phyloP scores from a whole-genome alignment of 30 jellyfish, hydroid and myxozoan species.

The Phacellophora camtschatica region DNA sequence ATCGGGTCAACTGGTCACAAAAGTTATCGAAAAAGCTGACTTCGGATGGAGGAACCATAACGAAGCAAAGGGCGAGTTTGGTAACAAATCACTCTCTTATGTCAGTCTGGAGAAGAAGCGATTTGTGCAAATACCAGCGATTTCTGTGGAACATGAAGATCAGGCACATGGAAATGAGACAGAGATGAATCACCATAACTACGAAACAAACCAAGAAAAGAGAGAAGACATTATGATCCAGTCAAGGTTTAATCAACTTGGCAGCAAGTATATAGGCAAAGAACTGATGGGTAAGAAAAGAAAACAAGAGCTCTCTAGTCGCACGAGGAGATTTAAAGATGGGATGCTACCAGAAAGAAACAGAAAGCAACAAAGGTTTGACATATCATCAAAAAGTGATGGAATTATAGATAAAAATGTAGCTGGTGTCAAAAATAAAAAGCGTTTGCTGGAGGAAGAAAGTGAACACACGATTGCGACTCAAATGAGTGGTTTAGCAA shows the following conservation, averaged over 20 bases:
- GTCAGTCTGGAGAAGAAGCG: too few relatives aligned
- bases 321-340: neutral
- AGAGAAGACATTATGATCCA: conserved; percentile 44
- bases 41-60: neutral
- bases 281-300: conserved; percentile 20
- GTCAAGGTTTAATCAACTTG: conserved; percentile 63
- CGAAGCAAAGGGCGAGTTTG: neutral
- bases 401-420: neutral
- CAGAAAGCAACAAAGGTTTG: neutral
- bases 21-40: neutral
- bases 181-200: neutral
- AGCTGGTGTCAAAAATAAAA: neutral
- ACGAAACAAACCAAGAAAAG: conserved; percentile 54
- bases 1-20: neutral
- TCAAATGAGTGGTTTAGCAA: neutral
- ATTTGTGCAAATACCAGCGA: neutral
- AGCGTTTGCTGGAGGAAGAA: neutral
- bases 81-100: too few relatives aligned
- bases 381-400: neutral
- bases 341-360: neutral
- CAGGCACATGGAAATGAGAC: neutral
- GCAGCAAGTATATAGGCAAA: conserved; percentile 57
- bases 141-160: neutral
- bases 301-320: too few relatives aligned
- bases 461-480: neutral